Evolutionary conservation across 2,797 vertebrate genomes (phyloP), one percentile per base, ranked within the genome.

Genomic region (Echiichthys vipera): DNA sequence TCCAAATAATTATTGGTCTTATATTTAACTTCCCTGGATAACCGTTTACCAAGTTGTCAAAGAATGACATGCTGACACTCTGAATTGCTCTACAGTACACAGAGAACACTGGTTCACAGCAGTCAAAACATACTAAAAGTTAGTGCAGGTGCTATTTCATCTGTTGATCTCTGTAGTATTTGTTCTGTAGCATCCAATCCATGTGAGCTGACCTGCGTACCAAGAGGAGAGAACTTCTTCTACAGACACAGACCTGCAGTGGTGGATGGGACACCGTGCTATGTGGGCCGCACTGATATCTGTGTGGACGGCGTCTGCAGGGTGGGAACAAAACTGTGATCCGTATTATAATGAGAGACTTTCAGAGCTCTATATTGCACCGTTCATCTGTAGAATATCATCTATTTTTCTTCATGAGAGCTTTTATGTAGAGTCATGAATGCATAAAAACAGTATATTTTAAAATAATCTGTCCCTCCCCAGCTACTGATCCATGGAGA

Each of bases 181-280:
- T 50, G 3, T 63, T 73, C 0, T 22, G n/a, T 43, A 98, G 96
- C 94, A 0, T 78, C 94, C 27, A 97, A 96, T 87, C 96, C 96
- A 39, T 99, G 98, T 82, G 96, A 97, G 81, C 88, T 99, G 90
- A 96, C 95, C 90, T 99, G 98, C 73, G 96, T 96, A 65, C 97
- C 97, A 47, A 95, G 94, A 68, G 97, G 96, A 84, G 92, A 97
- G 87, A 97, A 92, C 88, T 97, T 98, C 90, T 96, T 95, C 91
- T 97, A 96, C 78, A 93, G 93, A 50, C 97, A 98, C 82, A 93
- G 91, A 69, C 93, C 91, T 39, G 68, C 94, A 0, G 97, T 98
- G 65, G 82, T 93, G 24, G 98, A 99, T 3, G 98, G 97, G 51
- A 99, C 97, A 0, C 93, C 82, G 0, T 99, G 98, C 55, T 96